Base-by-base conservation (phyloP, 2,888 invertebrate genomes). In the Folsomia candida region DNA sequence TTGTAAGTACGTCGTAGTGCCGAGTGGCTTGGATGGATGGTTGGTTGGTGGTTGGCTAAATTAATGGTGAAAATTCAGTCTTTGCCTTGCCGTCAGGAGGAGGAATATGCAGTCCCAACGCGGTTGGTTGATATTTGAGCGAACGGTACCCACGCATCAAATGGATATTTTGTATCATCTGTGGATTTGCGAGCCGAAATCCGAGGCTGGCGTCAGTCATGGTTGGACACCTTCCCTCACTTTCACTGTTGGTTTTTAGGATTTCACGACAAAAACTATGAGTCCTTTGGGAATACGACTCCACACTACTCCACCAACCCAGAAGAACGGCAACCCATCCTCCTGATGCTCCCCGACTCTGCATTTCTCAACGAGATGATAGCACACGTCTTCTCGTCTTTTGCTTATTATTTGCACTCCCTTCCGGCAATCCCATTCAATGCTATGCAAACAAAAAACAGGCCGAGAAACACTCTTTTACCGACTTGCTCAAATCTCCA, bases 191-290 rank as follows among this genome's bases (percentile, higher is more conserved):
- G 4, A 37, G n/a, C n/a, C 14, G 37, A 37, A 37, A 37, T 37
- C 37, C 37, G 4, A 37, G 37, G 37, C 37, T 37, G 4, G 54
- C 6, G 26, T 61, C 28, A 28, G 61, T 27, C 27, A 61, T 29
- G 61, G 61, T 61, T 61, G 61, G 61, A 61, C 29, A 61, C 61
- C 61, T 61, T 61, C 61, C 28, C 20, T 26, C 28, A 61, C 61
- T 61, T 60, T 14, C 54, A 54, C 11, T 61, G 29, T 61, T 61
- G 61, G 61, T 61, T 61, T 61, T 61, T 61, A 61, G 61, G 61
- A 61, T 61, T 61, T 61, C 61, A 61, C n/a, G 61, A 28, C 61
- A 61, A 61, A 61, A 61, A n/a, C n/a, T 26, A 61, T 61, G 61
- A 28, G n/a, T 61, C 61, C 61, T 28, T 28, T 6, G 61, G 61